A percentile compares a stretch with the other conserved stretches of the same genome.
Conservation (phyloP, 2,113 vertebrate genomes). For the Plecotus auritus region DNA sequence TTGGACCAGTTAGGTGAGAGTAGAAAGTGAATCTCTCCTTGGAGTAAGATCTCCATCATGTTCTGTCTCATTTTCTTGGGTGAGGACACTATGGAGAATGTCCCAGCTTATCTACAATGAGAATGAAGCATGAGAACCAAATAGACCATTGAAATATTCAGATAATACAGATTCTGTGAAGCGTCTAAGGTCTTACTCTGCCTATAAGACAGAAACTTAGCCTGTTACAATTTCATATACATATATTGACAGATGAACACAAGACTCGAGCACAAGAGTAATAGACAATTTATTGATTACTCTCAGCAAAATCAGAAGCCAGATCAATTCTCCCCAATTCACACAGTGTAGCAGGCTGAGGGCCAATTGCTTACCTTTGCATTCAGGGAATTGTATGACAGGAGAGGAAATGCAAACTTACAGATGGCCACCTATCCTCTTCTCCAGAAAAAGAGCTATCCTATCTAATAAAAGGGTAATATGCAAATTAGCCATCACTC, state of each 20-base stretch:
- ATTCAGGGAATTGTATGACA: rapidly evolving
- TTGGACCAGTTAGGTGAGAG: background rate
- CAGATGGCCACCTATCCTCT: background rate
- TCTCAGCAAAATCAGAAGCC: background rate
- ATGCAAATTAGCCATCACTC: too few relatives aligned
- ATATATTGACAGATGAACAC: background rate
- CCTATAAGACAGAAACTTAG: background rate
- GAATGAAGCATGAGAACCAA: background rate
- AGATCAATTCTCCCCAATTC: background rate
- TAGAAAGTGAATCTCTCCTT: background rate
- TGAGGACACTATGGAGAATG: background rate
- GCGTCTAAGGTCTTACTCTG: background rate
- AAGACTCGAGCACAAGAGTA: background rate
- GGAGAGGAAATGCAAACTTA: background rate
- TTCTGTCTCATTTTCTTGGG: background rate
- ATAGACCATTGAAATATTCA: background rate
- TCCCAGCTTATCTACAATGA: background rate
- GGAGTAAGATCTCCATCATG: background rate
- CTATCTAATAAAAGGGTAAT: too few relatives aligned
- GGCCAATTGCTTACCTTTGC: background rate
- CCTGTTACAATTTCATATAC: background rate
- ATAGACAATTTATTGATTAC: background rate
- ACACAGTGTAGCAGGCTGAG: background rate
- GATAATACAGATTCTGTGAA: background rate
- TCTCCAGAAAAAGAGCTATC: background rate